phyloP scores from a whole-genome alignment of 2,113 vertebrate genomes.

The Mohoua ochrocephala region DNA sequence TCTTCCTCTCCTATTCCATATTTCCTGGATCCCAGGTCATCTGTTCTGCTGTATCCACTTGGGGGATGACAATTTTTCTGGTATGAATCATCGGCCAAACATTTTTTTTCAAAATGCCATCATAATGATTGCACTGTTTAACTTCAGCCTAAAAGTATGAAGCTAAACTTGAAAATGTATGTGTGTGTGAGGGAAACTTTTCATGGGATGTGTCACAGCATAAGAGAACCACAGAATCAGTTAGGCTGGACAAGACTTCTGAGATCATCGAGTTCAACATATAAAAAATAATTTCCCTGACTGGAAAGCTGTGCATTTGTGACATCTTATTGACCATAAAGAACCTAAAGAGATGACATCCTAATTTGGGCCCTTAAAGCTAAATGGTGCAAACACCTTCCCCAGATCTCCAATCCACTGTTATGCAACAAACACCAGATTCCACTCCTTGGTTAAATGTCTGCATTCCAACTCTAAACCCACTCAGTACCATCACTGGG shows the following conservation, averaged over 20 bases:
- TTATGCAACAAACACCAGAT: background rate
- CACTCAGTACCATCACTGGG: background rate
- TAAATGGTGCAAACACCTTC: background rate
- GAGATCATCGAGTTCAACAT: fast-evolving
- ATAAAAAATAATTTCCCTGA: background rate
- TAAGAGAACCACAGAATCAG: background rate
- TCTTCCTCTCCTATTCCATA: background rate
- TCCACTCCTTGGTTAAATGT: background rate
- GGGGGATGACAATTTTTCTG: background rate
- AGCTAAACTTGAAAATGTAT: background rate
- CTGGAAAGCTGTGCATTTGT: background rate
- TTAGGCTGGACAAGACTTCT: background rate
- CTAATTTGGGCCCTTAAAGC: background rate
- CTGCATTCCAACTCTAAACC: background rate
- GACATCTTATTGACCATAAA: background rate
- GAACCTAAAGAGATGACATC: background rate
- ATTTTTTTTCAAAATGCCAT: background rate
- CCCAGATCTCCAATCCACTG: background rate
- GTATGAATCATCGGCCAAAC: background rate
- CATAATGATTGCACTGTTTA: background rate
- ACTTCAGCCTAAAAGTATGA: background rate
- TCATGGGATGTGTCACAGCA: fast-evolving
- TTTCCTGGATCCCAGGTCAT: background rate
- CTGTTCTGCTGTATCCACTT: background rate
- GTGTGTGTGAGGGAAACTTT: background rate